Evolutionary conservation across 1,140 invertebrate species (phyloP).

Genomic region (Heliconius hermathena): DNA sequence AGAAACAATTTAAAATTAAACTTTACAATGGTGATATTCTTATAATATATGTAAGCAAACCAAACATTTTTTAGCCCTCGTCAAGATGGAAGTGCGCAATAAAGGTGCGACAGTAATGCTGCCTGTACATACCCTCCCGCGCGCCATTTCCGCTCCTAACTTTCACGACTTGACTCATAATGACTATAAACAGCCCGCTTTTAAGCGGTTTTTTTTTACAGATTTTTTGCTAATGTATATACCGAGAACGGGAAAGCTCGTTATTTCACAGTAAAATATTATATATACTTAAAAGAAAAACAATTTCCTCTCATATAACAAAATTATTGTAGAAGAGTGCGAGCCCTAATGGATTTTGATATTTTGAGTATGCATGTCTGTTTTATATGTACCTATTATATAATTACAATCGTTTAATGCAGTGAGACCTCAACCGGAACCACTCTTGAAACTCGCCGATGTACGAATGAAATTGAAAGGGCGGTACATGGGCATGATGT

Average conservation of each 20-base stretch:
- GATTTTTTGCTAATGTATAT: constrained; percentile 34
- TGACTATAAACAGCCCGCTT: constrained; percentile 72
- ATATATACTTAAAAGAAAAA: constrained; percentile 6
- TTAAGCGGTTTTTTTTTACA: constrained; percentile 56
- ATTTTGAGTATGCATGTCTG: too few relatives aligned
- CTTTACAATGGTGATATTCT: constrained; percentile 20
- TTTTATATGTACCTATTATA: not conserved
- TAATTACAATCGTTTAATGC: constrained; percentile 32
- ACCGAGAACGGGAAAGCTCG: constrained; percentile 29
- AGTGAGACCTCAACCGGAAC: constrained; percentile 56
- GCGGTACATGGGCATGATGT: constrained; percentile 63
- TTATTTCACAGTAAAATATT: constrained; percentile 33
- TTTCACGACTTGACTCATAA: constrained; percentile 72
- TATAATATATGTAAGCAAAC: constrained; percentile 25
- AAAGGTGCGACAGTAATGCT: constrained; percentile 61
- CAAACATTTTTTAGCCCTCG: constrained; percentile 45
- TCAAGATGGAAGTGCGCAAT: constrained; percentile 54
- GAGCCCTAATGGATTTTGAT: too few relatives aligned
- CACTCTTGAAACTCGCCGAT: constrained; percentile 60
- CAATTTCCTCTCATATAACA: constrained; percentile 13
- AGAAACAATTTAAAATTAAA: constrained; percentile 10
- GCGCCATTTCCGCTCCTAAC: constrained; percentile 73
- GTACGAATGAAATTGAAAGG: constrained; percentile 61
- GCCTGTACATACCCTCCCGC: constrained; percentile 43
- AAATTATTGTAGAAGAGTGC: not conserved